Evolutionary conservation across 2,113 vertebrate genomes (phyloP).

Genomic region (Zeus faber): DNA sequence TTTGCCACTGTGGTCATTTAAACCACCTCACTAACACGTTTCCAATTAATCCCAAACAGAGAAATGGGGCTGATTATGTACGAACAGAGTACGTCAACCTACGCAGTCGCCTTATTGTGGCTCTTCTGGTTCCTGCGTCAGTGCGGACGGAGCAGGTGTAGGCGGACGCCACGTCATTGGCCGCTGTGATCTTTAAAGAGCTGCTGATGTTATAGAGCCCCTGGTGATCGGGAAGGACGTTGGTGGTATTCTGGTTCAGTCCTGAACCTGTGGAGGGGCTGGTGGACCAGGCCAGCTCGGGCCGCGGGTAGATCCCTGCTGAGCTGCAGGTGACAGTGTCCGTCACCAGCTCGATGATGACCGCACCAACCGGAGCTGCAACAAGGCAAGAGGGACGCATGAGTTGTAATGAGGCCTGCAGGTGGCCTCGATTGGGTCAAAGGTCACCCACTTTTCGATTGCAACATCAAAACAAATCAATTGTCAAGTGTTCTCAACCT

Average conservation of each 20-base stretch:
- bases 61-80: background rate
- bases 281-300: slow-evolving; percentile 53
- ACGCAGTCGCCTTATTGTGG: slow-evolving; percentile 16
- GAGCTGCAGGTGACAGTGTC: slow-evolving; percentile 58
- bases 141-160: slow-evolving; percentile 47
- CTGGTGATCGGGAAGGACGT: background rate
- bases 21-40: slow-evolving; percentile 7
- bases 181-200: background rate
- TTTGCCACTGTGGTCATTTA: too few relatives aligned
- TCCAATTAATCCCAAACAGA: background rate
- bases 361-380: slow-evolving; percentile 44
- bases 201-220: slow-evolving; percentile 48
- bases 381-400: too few relatives aligned
- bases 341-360: slow-evolving; percentile 43
- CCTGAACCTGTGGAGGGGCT: background rate
- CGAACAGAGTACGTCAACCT: too few relatives aligned
- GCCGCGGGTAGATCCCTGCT: slow-evolving; percentile 42
- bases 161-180: background rate
- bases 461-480: too few relatives aligned
- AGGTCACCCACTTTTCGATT: background rate
- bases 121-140: background rate
- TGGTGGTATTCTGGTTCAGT: background rate
- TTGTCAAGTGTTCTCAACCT: too few relatives aligned
- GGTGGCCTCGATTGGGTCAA: too few relatives aligned
- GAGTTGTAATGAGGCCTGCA: too few relatives aligned